A percentile compares a stretch with the other conserved stretches of the same genome.
Conservation (phyloP, 1,140 invertebrate genomes). For the Ganaspis sp. region DNA sequence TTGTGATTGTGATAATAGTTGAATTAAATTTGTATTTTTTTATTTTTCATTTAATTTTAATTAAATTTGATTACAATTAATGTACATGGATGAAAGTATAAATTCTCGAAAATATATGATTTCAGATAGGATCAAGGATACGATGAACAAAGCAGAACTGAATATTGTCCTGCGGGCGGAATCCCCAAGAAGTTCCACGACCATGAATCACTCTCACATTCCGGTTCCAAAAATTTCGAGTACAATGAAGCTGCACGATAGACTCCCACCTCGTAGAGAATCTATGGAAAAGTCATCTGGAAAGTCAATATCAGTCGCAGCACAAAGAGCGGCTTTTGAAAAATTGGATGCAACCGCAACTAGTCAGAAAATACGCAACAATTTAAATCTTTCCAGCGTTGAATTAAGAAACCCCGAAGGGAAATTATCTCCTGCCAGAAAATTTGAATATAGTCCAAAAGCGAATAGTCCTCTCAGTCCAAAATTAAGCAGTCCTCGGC, state of each 20-base stretch:
- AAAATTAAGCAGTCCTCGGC: slow-evolving; percentile 29
- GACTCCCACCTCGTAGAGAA: slow-evolving; percentile 56
- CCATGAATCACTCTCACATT: slow-evolving; percentile 71
- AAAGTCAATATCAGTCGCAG: slow-evolving; percentile 65
- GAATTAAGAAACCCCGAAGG: slow-evolving; percentile 49
- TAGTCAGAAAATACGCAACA: slow-evolving; percentile 42
- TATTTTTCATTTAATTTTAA: no score
- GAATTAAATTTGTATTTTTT: no score
- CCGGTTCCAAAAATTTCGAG: slow-evolving; percentile 66
- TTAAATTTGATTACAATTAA: slow-evolving; percentile 4
- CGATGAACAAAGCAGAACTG: slow-evolving; percentile 70
- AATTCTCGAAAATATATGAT: slow-evolving; percentile 32
- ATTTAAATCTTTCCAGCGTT: slow-evolving; percentile 48
- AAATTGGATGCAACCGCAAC: slow-evolving; percentile 64
- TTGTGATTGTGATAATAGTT: no score
- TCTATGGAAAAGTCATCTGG: slow-evolving; percentile 61
- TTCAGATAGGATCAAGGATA: slow-evolving; percentile 36
- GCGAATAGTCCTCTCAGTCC: slow-evolving; percentile 35
- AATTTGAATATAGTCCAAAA: slow-evolving; percentile 37
- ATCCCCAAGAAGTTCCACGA: slow-evolving; percentile 51
- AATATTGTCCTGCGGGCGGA: slow-evolving; percentile 62
- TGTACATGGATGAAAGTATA: not conserved
- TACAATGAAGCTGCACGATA: slow-evolving; percentile 58
- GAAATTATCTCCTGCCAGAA: slow-evolving; percentile 39
- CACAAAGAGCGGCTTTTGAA: slow-evolving; percentile 70